Evolutionary conservation across 2,888 invertebrate species (phyloP).

Genomic region (Hemicrepidius hirtus): DNA sequence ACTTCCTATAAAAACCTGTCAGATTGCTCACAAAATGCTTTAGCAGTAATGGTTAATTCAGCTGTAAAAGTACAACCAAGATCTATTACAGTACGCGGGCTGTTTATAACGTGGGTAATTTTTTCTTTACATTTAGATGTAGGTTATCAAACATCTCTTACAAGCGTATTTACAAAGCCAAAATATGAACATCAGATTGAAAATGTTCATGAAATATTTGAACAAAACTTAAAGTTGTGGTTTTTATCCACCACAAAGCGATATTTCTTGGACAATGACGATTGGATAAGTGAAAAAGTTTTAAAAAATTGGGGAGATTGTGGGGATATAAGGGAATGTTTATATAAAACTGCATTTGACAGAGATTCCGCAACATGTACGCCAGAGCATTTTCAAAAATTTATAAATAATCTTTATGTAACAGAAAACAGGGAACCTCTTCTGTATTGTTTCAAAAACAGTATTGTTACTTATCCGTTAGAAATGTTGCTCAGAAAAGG

Average conservation of each 20-base stretch:
- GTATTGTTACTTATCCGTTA: conserved; percentile 64
- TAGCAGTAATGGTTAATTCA: conserved; percentile 56
- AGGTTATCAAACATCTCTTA: conserved; percentile 61
- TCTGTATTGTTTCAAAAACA: conserved; percentile 60
- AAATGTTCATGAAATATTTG: conserved; percentile 57
- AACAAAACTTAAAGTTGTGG: conserved; percentile 58
- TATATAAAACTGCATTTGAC: conserved; percentile 56
- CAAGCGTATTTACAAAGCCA: conserved; percentile 60
- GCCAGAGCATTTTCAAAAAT: conserved; percentile 61
- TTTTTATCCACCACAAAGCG: conserved; percentile 56
- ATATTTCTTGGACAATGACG: conserved; percentile 54
- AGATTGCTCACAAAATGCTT: conserved; percentile 53
- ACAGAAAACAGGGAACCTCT: conserved; percentile 55
- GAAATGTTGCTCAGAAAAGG: conserved; percentile 67
- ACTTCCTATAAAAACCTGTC: conserved; percentile 41
- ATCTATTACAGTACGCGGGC: conserved; percentile 53
- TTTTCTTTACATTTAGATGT: conserved; percentile 60
- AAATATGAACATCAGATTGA: conserved; percentile 59
- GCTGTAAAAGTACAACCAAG: conserved; percentile 58
- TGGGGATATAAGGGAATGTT: conserved; percentile 56
- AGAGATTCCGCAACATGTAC: conserved; percentile 60
- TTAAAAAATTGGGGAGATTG: conserved; percentile 52
- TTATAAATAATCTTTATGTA: conserved; percentile 59
- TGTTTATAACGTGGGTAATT: conserved; percentile 59
- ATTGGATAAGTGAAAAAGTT: conserved; percentile 46